Evolutionary conservation across 2,888 invertebrate genomes (phyloP).

Genomic region (Congeria kusceri): DNA sequence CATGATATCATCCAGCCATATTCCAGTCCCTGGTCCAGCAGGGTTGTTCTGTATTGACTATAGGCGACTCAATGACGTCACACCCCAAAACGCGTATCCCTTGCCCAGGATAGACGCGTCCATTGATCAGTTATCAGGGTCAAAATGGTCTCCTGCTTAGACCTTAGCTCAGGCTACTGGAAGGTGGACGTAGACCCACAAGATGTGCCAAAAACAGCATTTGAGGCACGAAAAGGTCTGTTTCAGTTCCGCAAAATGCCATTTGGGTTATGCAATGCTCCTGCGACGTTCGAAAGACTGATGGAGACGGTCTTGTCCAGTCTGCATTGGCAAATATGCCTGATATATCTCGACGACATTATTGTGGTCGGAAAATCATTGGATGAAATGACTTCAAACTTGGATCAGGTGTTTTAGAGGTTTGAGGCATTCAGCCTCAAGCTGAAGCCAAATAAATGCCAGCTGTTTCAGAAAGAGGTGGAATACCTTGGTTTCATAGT

Average conservation of each 20-base stretch:
- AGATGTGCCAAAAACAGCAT: slow-evolving; percentile 21
- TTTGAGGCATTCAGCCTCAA: slow-evolving; percentile 16
- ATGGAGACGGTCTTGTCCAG: slow-evolving; percentile 15
- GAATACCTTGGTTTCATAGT: slow-evolving; percentile 44
- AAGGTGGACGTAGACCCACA: slow-evolving; percentile 44
- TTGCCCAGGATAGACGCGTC: slow-evolving; percentile 37
- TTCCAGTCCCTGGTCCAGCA: slow-evolving; percentile 41
- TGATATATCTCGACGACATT: slow-evolving; percentile 15
- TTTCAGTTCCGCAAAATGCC: slow-evolving; percentile 59
- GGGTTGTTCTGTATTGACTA: slow-evolving; percentile 47
- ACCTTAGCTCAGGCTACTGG: slow-evolving; percentile 59
- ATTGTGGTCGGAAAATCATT: slow-evolving; percentile 10
- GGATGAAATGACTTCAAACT: slow-evolving; percentile 1
- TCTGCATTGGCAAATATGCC: background rate
- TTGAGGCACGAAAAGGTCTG: slow-evolving; percentile 43
- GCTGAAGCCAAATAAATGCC: slow-evolving; percentile 34
- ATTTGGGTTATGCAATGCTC: slow-evolving; percentile 21
- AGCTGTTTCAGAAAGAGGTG: slow-evolving; percentile 28
- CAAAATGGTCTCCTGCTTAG: slow-evolving; percentile 52
- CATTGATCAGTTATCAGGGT: slow-evolving; percentile 25
- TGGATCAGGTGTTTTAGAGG: slow-evolving; percentile 1
- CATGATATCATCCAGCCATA: slow-evolving; percentile 37
- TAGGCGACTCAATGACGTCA: slow-evolving; percentile 21
- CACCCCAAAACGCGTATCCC: slow-evolving; percentile 18
- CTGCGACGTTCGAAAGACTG: slow-evolving; percentile 27